Evolutionary conservation across 1,140 invertebrate species (phyloP), one percentile per base, ranked within the genome.

Genomic region (Hylaeus volcanicus): DNA sequence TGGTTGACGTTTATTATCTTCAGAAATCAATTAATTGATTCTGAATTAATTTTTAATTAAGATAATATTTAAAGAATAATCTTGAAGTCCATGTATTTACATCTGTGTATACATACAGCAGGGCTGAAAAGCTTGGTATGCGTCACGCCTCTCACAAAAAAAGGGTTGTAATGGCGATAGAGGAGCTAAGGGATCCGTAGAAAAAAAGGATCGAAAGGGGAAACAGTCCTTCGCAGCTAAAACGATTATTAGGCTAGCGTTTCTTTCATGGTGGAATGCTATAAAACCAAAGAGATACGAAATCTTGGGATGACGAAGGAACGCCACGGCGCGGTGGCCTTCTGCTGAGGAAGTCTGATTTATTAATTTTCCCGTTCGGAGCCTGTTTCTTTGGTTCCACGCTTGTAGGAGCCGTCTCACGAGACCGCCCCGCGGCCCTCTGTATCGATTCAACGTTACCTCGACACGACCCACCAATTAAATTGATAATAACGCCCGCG

Each of bases 361-460:
- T 87, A 87, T 87, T 87, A 87, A 87, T 87, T 85, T 75, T 55
- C 56, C 68, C 12, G 41, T 37, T 8, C 48, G 75, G 56, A 60
- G 43, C 48, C 73, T 60, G 72, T 74, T 53, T 26, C 58, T 83
- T 65, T 56, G 74, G 65, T 53, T 39, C 55, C 68, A 56, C 63
- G 65, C 43, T 48, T 65, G 77, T 80, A 55, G 51, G 51, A 55
- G 48, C 15, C 39, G 53, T 11, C 26, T 51, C 14, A 37, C 51
- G 14, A 43, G 53, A 56, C 55, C 55, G 43, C 15, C 43, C 39
- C 37, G 11, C 43, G 26, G 11, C 15, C n/a, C 5, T 48, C 11
- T 75, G 0, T 43, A 75, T 86, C 84, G 76, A 86, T 83, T 73
- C 76, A 55, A 74, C 48, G 84, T 78, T 82, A 74, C 68, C 37